Base-by-base conservation (phyloP, 2,797 vertebrate species). In the Schizothorax lantsangensis region DNA sequence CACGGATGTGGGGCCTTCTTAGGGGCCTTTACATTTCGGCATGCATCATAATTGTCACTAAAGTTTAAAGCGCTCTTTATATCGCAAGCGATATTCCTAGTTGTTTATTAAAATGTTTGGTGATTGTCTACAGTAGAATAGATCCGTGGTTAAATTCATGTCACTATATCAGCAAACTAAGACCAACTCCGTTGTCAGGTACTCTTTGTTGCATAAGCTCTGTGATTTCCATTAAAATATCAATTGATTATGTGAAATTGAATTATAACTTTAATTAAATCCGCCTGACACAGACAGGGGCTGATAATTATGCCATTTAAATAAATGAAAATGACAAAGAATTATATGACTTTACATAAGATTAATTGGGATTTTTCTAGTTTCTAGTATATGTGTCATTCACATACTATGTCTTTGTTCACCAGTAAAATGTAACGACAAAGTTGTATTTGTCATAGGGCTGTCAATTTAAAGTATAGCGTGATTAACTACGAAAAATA, bases 191-290 rank as follows among this genome's bases (percentile, higher is more conserved):
- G 23, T 52, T 69, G 45, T n/a, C 47, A 38, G 21, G 81, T 30
- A 52, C 74, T 52, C 86, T 91, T 87, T 86, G 81, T 68, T 85
- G 73, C 87, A 85, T 84, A 79, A 91, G 80, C 79, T 88, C 87
- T 79, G 77, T 89, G 68, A 8, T 89, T 89, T 88, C 88, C 89
- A 89, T 93, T 91, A 90, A 79, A 93, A 89, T 79, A 87, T 52
- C 84, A 90, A 93, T 89, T 92, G 91, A 94, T 91, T 91, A 85
- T 89, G 75, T 71, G 88, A 88, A 92, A 91, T 91, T 81, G 90
- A 91, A 93, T 91, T 90, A 92, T 90, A 91, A 88, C 84, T 92
- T 93, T 92, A 92, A 93, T 93, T 91, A 94, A 92, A 91, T 87
- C 78, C 52, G 88, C 81, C 89, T 90, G 79, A 88, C 88, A 90